A percentile compares a stretch with the other conserved stretches of the same genome.
phyloP scores from a whole-genome alignment of 2,113 vertebrate species.

The Daphoenositta chrysoptera region DNA sequence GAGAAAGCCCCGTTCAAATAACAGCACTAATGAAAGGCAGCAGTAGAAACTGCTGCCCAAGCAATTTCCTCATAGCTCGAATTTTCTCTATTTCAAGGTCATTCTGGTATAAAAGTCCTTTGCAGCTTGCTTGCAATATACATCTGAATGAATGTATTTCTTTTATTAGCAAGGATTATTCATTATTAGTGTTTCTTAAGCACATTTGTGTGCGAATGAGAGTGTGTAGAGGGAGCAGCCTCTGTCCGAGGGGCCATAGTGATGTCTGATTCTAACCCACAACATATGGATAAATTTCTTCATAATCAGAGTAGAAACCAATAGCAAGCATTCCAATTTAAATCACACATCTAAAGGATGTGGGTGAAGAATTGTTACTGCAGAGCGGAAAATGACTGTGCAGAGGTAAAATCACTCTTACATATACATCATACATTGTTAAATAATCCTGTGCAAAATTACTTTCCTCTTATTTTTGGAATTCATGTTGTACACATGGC shows the following conservation, averaged over 20 bases:
- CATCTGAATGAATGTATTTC: not conserved
- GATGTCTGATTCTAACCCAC: not conserved
- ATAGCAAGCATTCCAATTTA: not conserved
- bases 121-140: not conserved
- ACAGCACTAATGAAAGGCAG: not conserved
- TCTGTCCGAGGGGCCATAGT: not conserved
- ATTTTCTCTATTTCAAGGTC: constrained; percentile 17
- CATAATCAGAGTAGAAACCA: not conserved
- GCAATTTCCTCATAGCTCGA: not conserved
- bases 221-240: not conserved
- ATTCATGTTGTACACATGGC: not conserved
- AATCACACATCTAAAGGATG: not conserved
- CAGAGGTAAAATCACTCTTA: not conserved
- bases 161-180: not conserved
- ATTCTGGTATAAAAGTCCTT: not conserved
- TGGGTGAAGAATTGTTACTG: not conserved
- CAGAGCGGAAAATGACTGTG: not conserved
- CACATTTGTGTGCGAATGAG: not conserved
- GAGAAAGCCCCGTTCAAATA: not conserved
- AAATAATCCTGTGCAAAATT: not conserved
- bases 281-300: not conserved
- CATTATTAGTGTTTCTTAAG: not conserved
- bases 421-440: not conserved
- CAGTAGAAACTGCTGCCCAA: constrained; percentile 10
- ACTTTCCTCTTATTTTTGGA: not conserved